Evolutionary conservation across 2,113 vertebrate species (phyloP), one percentile per base, ranked within the genome.

Genomic region (Gobiocypris rarus): DNA sequence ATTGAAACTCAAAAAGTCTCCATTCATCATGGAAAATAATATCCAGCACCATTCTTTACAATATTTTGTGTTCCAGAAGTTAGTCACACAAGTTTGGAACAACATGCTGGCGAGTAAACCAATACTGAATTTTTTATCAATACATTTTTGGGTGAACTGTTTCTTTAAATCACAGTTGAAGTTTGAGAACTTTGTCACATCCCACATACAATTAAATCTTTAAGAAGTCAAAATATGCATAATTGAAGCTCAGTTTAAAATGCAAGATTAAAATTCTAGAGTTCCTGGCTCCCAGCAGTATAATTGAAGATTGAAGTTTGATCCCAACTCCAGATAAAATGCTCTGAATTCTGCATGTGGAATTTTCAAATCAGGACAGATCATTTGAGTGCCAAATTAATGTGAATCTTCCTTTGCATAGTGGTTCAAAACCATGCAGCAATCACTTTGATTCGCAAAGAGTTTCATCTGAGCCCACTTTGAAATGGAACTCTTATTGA

Each of bases 391-490:
- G 6, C 75, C 7, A 61, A 75, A 75, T 14, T 50, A 38, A 38
- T 38, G 38, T 6, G 3, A 50, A 31, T 48, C 9, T 79, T 79
- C 58, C 38, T 63, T 24, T 43, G 56, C n/a, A 26, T 8, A 31
- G 15, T 52, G 15, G 13, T 31, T 75, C 48, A 78, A 61, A 5
- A 78, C 26, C 38, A 38, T 38, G 38, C 6, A 63, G 76, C 14
- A 79, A 63, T 75, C 73, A 79, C 15, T 43, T 63, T 61, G 19
- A 83, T 75, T 74, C 28, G 14, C 71, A 74, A 9, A 13, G n/a
- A 45, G 24, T 38, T 73, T 65, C 41, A 45, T 74, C 59, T 7
- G 8, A 28, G 59, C 22, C 19, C 63, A 67, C 59, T 77, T 77
- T 54, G 45, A 67, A 67, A 56, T 67, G 69, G n/a, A n/a, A n/a